Base-by-base conservation (phyloP, 2,888 invertebrate genomes). In the Lacanobia oleracea region DNA sequence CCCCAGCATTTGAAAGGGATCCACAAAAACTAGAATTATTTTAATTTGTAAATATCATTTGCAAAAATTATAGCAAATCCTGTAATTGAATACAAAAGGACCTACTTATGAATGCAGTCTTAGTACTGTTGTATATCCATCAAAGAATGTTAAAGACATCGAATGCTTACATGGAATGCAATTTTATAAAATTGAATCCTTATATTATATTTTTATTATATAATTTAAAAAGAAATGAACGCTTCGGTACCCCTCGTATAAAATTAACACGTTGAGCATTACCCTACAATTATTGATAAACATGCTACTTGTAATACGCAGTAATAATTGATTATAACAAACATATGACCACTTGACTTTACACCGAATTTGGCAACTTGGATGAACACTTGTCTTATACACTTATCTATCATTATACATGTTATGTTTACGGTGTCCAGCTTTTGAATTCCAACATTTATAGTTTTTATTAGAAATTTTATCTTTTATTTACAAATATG, bases 291-390 rank as follows among this genome's bases (percentile, higher is more conserved):
- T 94, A 94, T 91, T 87, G 89, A 92, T 94, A 92, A 93, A 94
- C 93, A 94, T 93, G 93, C 94, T 94, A 95, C 93, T 92, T 88
- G 88, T 89, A 90, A 89, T 93, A 92, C 89, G 91, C 89, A 90
- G 88, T 93, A 92, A 92, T 93, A 92, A 93, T 94, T 92, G 93
- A 92, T 91, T 90, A 92, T 91, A 94, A 90, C 92, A 91, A 92
- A 93, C 88, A 91, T 90, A 91, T 92, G 90, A 93, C 92, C 90
- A 91, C 90, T 74, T 75, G 73, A 91, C 90, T 92, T 92, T 93
- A 95, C 91, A 94, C 87, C 90, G 90, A 95, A 94, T 96, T 96
- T 96, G 96, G 96, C 96, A 96, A 93, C 94, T 89, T 91, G 91
- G 89, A 94, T 95, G 94, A 95, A 96, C 95, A 95, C 95, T 90